phyloP scores from a whole-genome alignment of 2,113 vertebrate species.

The Scatophagus argus region DNA sequence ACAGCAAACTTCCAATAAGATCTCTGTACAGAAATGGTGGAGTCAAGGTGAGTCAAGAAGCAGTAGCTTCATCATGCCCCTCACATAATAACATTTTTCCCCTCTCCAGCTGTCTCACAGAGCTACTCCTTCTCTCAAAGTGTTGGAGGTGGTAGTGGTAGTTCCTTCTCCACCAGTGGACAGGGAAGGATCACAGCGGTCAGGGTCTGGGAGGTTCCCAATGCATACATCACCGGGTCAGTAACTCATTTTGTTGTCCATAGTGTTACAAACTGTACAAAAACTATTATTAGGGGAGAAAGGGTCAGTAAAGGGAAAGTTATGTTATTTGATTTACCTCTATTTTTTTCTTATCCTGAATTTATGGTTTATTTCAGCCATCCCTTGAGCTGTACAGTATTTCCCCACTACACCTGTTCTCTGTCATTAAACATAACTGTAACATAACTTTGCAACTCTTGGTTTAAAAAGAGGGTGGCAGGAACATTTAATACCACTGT shows the following conservation, averaged over 20 bases:
- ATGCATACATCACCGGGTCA: slow-evolving; percentile 27
- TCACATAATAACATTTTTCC: neutral
- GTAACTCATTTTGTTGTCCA: neutral
- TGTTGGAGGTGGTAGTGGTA: slow-evolving; percentile 35
- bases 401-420: no score
- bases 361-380: no score
- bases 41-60: neutral
- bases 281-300: neutral
- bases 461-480: no score
- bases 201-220: slow-evolving; percentile 3
- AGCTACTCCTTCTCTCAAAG: slow-evolving; percentile 15
- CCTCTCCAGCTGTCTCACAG: neutral
- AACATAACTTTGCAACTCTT: no score
- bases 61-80: neutral
- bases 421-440: no score
- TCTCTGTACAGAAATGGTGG: neutral
- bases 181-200: slow-evolving; percentile 21
- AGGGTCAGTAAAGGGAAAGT: neutral
- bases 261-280: no score
- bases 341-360: no score
- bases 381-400: no score
- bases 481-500: no score
- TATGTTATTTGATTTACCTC: neutral
- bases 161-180: neutral
- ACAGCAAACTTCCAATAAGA: neutral